A percentile compares a stretch with the other conserved stretches of the same genome.
Evolutionary conservation across 2,888 invertebrate genomes (phyloP).

Genomic region (Seira sanloemensis): DNA sequence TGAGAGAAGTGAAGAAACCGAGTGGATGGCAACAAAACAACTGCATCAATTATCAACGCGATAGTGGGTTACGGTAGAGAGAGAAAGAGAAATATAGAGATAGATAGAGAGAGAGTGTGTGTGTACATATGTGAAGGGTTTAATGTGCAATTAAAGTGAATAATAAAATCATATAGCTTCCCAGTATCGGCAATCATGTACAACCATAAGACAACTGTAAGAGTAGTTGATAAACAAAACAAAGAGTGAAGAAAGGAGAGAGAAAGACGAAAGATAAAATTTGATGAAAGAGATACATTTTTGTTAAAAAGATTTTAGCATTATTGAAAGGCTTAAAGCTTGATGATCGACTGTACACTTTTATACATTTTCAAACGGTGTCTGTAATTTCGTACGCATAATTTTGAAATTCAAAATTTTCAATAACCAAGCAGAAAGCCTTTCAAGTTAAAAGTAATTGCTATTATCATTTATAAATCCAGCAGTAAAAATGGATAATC

Average conservation of each 20-base stretch:
- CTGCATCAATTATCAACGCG: background rate
- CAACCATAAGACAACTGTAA: background rate
- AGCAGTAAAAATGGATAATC: constrained; percentile 63
- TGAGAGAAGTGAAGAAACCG: background rate
- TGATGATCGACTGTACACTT: background rate
- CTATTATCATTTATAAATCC: no score
- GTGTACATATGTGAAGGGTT: background rate
- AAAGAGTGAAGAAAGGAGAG: constrained; percentile 45
- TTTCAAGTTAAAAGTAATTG: constrained; percentile 11
- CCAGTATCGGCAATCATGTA: background rate
- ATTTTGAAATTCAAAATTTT: background rate
- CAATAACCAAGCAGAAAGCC: background rate
- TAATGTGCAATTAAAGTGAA: background rate
- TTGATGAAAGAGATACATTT: background rate
- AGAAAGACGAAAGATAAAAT: constrained; percentile 46
- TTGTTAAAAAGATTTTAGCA: background rate
- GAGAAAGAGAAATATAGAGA: background rate
- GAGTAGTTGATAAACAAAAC: background rate
- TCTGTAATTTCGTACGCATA: background rate
- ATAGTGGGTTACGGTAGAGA: background rate
- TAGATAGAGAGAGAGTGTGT: background rate
- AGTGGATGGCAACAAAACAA: background rate
- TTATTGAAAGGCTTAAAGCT: constrained; percentile 8
- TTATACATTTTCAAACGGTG: background rate
- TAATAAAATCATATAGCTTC: background rate